Evolutionary conservation across 2,888 invertebrate genomes (phyloP).

Genomic region (Napeogenes sylphis): DNA sequence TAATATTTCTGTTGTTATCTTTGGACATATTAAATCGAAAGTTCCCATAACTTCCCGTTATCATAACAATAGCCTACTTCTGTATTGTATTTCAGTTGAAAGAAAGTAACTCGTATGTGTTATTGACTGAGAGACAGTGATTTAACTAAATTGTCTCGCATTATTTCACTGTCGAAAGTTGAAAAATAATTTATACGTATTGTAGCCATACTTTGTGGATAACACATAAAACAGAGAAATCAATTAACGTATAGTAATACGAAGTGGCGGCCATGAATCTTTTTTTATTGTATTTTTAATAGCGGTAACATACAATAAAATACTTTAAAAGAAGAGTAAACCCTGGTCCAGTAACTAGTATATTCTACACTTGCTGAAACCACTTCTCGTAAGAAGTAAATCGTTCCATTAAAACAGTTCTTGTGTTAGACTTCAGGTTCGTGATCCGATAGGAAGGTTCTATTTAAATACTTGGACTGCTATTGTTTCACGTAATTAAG

Average conservation of each 20-base stretch:
- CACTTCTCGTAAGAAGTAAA: conserved; percentile 30
- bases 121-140: conserved; percentile 15
- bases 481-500: conserved; percentile 9
- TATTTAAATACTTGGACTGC: conserved; percentile 7
- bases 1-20: too few species aligned
- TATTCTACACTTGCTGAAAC: conserved; percentile 19
- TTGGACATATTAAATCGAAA: too few species aligned
- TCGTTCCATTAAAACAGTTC: conserved; percentile 70
- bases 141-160: conserved; percentile 23
- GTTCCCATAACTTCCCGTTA: conserved; percentile 5
- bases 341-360: not conserved
- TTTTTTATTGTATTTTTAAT: too few species aligned
- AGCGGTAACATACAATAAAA: too few species aligned
- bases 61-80: conserved; percentile 4
- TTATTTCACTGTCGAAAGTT: conserved; percentile 20
- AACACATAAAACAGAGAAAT: not conserved
- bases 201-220: conserved; percentile 14
- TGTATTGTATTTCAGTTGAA: not conserved
- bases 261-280: too few species aligned
- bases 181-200: conserved; percentile 21
- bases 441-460: conserved; percentile 24
- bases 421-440: conserved; percentile 59
- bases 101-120: conserved; percentile 15
- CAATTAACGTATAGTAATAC: too few species aligned
- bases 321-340: too few species aligned